Conservation (phyloP, 2,797 vertebrate genomes). For the Triplophysa yarkandensis region DNA sequence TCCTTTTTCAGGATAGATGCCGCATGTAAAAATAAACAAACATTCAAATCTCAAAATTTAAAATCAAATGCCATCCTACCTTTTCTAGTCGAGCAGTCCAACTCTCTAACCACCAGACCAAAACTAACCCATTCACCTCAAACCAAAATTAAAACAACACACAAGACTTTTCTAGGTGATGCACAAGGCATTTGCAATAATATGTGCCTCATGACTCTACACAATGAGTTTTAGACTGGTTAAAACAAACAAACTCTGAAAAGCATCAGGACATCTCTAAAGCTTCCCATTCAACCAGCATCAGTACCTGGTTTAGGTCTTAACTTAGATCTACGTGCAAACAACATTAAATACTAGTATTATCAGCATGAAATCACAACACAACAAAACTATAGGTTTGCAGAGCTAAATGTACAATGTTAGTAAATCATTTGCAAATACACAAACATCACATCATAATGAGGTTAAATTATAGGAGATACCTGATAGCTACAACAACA, state of each 20-base stretch:
- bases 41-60: too few species aligned
- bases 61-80: too few species aligned
- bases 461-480: neutral
- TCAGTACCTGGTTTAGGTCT: neutral
- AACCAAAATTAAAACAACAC: neutral
- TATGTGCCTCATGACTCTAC: neutral
- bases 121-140: too few species aligned
- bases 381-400: neutral
- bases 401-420: neutral
- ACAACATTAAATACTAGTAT: neutral
- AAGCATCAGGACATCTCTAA: neutral
- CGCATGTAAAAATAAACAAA: too few species aligned
- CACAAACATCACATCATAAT: neutral
- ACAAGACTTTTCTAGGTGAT: constrained; percentile 15
- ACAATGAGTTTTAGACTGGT: neutral
- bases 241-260: neutral
- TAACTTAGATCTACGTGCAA: neutral
- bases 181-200: constrained; percentile 15
- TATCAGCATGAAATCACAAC: neutral
- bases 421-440: neutral
- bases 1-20: too few species aligned
- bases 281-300: neutral
- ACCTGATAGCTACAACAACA: neutral
- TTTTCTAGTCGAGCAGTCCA: too few species aligned
- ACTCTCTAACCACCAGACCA: too few species aligned